Evolutionary conservation across 2,113 vertebrate genomes (phyloP), one percentile per base, ranked within the genome.

Genomic region (Brienomyrus longianalis): DNA sequence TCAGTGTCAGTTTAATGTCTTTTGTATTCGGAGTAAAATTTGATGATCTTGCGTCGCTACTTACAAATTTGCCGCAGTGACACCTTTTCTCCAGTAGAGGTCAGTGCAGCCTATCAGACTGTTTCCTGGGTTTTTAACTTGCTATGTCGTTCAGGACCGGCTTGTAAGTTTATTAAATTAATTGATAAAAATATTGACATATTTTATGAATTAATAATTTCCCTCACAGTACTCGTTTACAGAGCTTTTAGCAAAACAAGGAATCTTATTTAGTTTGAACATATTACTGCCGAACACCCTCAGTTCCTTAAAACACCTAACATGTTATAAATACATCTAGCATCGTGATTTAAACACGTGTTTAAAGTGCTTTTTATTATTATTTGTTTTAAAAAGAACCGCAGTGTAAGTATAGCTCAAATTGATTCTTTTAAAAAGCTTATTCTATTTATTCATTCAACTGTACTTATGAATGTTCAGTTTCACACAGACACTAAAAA

Each of bases 81-180:
- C 9, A 23, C 21, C 31, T 43, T 88, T 88, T 62, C 31, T 88
- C 54, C 52, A 87, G 43, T 52, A 88, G 56, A 88, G 56, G 87
- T 43, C 52, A 47, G 48, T 87, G 11, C 4, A 35, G n/a, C 11
- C 23, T 45, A 62, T 23, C 35, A 45, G 62, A 43, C 7, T 56
- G 39, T 59, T n/a, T 87, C 39, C 17, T 35, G 5, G 27, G 15
- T 31, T 56, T 39, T 59, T 45, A 43, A 47, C 54, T 86, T 27
- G 45, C 9, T 23, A 39, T 66, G 11, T 19, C 43, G 17, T 43
- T 47, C 23, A 43, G 3, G 23, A 88, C 35, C 54, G 3, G 5
- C 54, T 15, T 70, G 0, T n/a, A 66, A 66, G 9, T 13, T 13
- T 31, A 70, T 70, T 70, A 31, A 1, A 0, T 70, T 31, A 70